Percentiles rank a stretch among this genome's conserved stretches.
phyloP scores from a whole-genome alignment of 2,888 invertebrate species.

The Euplexia lucipara region DNA sequence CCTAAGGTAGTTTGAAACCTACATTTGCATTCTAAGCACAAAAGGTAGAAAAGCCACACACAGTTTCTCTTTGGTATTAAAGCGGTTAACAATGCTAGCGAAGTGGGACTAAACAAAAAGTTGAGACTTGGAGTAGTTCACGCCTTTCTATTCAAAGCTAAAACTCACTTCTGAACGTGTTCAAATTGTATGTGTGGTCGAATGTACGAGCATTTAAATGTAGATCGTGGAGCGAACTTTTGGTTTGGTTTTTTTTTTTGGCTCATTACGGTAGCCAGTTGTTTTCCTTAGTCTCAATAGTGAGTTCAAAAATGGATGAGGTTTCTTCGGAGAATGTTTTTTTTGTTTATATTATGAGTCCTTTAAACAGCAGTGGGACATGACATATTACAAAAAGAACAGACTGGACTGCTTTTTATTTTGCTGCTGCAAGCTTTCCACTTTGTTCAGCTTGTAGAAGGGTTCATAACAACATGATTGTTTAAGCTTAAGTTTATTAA shows the following conservation, averaged over 20 bases:
- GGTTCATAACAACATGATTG: no score
- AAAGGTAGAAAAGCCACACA: constrained; percentile 26
- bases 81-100: constrained; percentile 36
- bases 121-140: constrained; percentile 36
- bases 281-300: not conserved
- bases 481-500: no score
- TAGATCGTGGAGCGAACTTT: constrained; percentile 6
- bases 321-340: not conserved
- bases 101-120: constrained; percentile 44
- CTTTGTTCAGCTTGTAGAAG: no score
- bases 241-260: constrained; percentile 8
- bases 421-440: no score
- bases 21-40: constrained; percentile 11
- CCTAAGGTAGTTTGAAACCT: not conserved
- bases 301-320: not conserved
- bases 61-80: constrained; percentile 36
- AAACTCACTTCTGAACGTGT: constrained; percentile 37
- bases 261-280: not conserved
- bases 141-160: constrained; percentile 49
- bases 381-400: no score
- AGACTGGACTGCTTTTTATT: no score
- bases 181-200: constrained; percentile 45
- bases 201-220: constrained; percentile 25
- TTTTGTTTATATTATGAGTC: no score
- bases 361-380: no score